A percentile compares a stretch with the other conserved stretches of the same genome.
Conservation (phyloP, 2,888 invertebrate species). For the Amorpha juglandis region DNA sequence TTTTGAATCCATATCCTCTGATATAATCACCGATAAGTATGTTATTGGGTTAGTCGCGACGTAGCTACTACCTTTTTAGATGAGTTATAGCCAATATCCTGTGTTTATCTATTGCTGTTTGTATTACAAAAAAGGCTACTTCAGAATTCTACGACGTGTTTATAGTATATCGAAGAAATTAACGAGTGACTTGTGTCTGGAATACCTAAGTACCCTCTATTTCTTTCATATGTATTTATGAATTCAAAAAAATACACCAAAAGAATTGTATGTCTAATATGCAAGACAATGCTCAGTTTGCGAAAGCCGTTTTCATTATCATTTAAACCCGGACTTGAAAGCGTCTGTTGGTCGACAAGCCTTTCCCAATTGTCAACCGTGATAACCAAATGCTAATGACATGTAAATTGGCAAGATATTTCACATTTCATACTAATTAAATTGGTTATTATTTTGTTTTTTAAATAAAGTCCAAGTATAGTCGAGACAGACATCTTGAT, state of each 20-base stretch:
- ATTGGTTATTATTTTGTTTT: constrained; percentile 37
- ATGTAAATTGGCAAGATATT: constrained; percentile 43
- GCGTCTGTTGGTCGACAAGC: constrained; percentile 43
- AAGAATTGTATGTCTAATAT: constrained; percentile 41
- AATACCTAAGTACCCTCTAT: neutral
- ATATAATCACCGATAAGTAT: constrained; percentile 42
- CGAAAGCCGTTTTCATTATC: constrained; percentile 54
- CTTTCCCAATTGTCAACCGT: constrained; percentile 40
- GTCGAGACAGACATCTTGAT: neutral
- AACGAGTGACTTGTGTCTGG: neutral
- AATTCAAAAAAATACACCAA: neutral
- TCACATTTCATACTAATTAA: constrained; percentile 40
- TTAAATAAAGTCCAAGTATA: neutral
- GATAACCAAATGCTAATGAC: constrained; percentile 44
- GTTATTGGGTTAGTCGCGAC: constrained; percentile 62
- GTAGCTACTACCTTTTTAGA: constrained; percentile 60
- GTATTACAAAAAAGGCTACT: constrained; percentile 66
- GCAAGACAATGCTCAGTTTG: constrained; percentile 42
- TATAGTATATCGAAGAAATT: constrained; percentile 43
- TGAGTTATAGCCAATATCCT: constrained; percentile 68
- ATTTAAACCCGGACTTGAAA: constrained; percentile 65
- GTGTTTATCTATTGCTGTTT: constrained; percentile 54
- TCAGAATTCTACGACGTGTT: constrained; percentile 62
- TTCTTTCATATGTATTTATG: neutral
- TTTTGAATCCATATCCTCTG: neutral